Evolutionary conservation across 2,797 vertebrate genomes (phyloP), one percentile per base, ranked within the genome.

Genomic region (Balearica regulorum): DNA sequence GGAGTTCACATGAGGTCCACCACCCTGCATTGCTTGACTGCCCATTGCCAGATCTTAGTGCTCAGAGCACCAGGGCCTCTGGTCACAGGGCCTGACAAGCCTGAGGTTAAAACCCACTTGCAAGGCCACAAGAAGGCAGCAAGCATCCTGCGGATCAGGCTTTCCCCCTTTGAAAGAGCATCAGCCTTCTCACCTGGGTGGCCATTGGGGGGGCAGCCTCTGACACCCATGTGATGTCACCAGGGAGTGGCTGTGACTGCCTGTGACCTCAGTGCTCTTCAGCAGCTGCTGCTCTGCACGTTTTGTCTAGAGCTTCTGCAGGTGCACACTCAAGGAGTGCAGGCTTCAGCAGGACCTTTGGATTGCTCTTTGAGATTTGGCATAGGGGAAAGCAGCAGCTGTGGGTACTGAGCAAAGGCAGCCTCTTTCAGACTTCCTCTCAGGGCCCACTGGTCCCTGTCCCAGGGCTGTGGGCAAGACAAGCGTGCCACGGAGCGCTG

Each of bases 381-480:
- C 2, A 1, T 19, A 3, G 16, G 8, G 16, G 13, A 61, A 31
- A 53, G 57, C 26, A 53, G 39, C 11, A 44, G 31, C 46, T 51
- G 68, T 44, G 33, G 26, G 25, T 1, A 1, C 48, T 44, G 21
- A 58, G 37, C 16, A 33, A 65, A 66, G 18, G 31, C 33, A 66
- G 44, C 16, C 7, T 11, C 26, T 65, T 51, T 33, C 80, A 78
- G 21, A 2, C 5, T 25, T 39, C 28, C 10, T 37, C 41, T 46
- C 1, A 5, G 29, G 24, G 13, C 20, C 35, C 4, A 0, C 33
- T 3, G 0, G 5, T 48, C 31, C 17, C 37, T 14, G 5, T 22
- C 22, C n/a, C 0, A 0, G 16, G 28, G 8, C n/a, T 3, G 5
- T n/a, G 26, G 26, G 11, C 1, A 0, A 2, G 5, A 46, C 1